phyloP scores from a whole-genome alignment of 2,888 invertebrate species.

The Patella pellucida region DNA sequence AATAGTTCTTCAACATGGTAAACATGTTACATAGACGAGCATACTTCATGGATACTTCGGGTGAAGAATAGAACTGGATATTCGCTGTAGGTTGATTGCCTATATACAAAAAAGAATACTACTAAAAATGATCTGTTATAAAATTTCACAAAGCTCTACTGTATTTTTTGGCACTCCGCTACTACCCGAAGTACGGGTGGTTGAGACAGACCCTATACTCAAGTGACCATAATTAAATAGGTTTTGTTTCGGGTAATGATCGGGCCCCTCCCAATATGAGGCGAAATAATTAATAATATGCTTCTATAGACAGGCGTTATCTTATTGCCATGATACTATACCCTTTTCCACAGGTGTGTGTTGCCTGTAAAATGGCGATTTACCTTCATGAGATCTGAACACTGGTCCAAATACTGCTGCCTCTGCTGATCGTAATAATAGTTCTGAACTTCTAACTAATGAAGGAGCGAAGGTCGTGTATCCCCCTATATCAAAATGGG shows the following conservation, averaged over 20 bases:
- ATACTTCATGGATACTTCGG: slow-evolving; percentile 41
- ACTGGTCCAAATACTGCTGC: slow-evolving; percentile 61
- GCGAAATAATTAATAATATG: no score
- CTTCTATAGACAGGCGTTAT: no score
- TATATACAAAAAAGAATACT: slow-evolving; percentile 36
- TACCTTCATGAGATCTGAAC: slow-evolving; percentile 66
- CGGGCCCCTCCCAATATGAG: no score
- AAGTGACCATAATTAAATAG: no score
- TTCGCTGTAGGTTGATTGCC: slow-evolving; percentile 57
- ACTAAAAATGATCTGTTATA: no score
- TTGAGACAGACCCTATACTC: no score
- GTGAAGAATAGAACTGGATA: slow-evolving; percentile 53
- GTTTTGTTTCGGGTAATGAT: no score
- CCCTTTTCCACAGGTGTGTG: neutral
- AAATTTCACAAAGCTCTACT: no score
- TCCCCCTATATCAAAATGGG: slow-evolving; percentile 66
- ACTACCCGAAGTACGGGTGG: no score
- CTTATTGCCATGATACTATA: no score
- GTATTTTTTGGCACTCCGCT: no score
- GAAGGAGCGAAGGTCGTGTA: slow-evolving; percentile 51
- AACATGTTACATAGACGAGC: slow-evolving; percentile 52
- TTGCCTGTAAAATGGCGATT: neutral
- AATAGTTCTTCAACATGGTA: slow-evolving; percentile 54
- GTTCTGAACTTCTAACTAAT: slow-evolving; percentile 52
- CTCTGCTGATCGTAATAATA: slow-evolving; percentile 62